Percentiles rank a stretch among this genome's conserved stretches.
Conservation (phyloP, 2,888 invertebrate genomes). For the Mesochorus sp. region DNA sequence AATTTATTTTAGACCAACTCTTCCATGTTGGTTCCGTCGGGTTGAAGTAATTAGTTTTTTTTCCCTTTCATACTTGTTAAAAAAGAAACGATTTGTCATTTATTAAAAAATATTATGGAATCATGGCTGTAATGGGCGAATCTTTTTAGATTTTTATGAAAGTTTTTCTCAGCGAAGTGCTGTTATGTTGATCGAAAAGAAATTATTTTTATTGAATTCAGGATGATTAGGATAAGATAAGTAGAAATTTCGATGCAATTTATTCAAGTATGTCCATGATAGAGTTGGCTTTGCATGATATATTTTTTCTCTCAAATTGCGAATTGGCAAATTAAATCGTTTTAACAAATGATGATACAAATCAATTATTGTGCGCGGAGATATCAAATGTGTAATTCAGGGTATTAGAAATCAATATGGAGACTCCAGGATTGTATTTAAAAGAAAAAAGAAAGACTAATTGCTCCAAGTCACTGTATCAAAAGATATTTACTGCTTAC, state of each 20-base stretch:
- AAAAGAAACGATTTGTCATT: no score
- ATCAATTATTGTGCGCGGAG: background rate
- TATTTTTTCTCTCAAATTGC: background rate
- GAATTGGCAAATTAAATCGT: no score
- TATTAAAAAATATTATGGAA: background rate
- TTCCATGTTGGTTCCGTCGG: no score
- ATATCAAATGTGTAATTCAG: slow-evolving; percentile 18
- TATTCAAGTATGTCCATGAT: background rate
- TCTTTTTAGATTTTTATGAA: background rate
- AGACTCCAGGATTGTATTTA: background rate
- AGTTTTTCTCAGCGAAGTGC: background rate
- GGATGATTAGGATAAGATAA: slow-evolving; percentile 27
- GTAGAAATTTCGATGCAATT: slow-evolving; percentile 8
- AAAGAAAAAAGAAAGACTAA: background rate
- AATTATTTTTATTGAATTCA: slow-evolving; percentile 45
- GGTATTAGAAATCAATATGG: slow-evolving; percentile 20
- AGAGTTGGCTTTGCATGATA: slow-evolving; percentile 5
- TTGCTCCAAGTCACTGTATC: background rate
- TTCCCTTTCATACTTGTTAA: no score
- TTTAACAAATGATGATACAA: background rate
- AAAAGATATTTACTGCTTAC: background rate
- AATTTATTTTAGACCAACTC: no score
- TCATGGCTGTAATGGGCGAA: background rate
- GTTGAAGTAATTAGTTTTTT: no score
- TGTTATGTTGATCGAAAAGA: slow-evolving; percentile 6